Evolutionary conservation across 2,113 vertebrate genomes (phyloP), one percentile per base, ranked within the genome.

Genomic region (Dasypus novemcinctus): DNA sequence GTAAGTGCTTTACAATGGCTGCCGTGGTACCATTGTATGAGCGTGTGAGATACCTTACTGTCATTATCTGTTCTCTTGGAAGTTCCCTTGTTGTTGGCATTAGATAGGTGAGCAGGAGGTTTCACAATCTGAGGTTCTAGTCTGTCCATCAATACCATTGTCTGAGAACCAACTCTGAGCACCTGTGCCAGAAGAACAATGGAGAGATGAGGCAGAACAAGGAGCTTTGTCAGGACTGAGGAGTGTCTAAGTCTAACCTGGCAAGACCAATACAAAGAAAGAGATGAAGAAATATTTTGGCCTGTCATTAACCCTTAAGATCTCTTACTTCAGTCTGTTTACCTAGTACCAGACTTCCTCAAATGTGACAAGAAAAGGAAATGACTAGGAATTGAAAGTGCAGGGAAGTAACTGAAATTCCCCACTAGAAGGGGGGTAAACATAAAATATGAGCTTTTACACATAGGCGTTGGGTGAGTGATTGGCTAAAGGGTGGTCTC

Each of bases 111-210:
- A 59, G 7, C 57, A 31, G 13, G 5, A 12, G 33, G 4, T 89
- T 29, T 86, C 31, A 12, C 52, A 46, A 64, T 33, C 81, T 23
- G 17, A 94, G 29, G 11, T 31, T 38, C 43, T 41, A 3, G 63
- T 21, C 25, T 59, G 1, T 41, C 9, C 29, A 49, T 43, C 52
- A 7, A 4, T 31, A 31, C 2, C 18, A 20, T 6, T 10, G 27
- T n/a, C 61, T 91, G 25, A 82, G 76, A 80, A 1, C 33, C 5
- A 61, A 2, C 18, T 68, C 49, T 66, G n/a, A 59, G 75, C 7
- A 20, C 4, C 2, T 64, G 14, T 75, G 6, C 4, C 4, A 1
- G 36, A 29, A 87, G 59, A 8, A 25, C 29, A 57, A 0, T 20
- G 18, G 29, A 31, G 43, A 83, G 79, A 69, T 31, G 2, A 9